phyloP scores from a whole-genome alignment of 2,888 invertebrate species.

The Ctena decussata region DNA sequence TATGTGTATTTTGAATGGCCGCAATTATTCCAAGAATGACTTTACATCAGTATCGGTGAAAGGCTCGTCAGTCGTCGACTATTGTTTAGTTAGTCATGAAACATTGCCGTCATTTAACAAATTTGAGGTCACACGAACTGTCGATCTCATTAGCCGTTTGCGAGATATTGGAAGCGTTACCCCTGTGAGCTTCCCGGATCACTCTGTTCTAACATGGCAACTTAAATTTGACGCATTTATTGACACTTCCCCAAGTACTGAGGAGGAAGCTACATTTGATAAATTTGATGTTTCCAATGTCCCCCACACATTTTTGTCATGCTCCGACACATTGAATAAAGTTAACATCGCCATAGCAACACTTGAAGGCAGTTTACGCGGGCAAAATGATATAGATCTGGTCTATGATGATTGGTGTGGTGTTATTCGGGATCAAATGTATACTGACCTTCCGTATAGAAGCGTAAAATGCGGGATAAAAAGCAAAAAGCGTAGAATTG shows the following conservation, averaged over 20 bases:
- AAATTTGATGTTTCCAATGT: slow-evolving; percentile 3
- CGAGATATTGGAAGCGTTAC: not conserved
- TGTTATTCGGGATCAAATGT: not conserved
- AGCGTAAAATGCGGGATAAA: not conserved
- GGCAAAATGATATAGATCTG: not conserved
- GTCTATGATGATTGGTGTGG: slow-evolving; percentile 12
- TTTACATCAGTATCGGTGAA: slow-evolving; percentile 6
- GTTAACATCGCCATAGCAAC: not conserved
- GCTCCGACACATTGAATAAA: not conserved
- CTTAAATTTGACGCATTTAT: not conserved
- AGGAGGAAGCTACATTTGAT: not conserved
- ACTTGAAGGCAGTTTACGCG: slow-evolving; percentile 4
- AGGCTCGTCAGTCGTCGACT: slow-evolving; percentile 13
- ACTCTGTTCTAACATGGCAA: not conserved
- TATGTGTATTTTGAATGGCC: slow-evolving; percentile 4
- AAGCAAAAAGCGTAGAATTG: not conserved
- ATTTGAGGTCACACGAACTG: not conserved
- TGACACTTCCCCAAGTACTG: not conserved
- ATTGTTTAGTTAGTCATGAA: slow-evolving; percentile 5
- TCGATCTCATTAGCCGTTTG: not conserved
- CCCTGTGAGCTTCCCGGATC: not conserved
- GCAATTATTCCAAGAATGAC: not conserved
- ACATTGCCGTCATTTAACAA: not conserved
- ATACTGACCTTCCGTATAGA: slow-evolving; percentile 2
- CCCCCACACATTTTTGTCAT: not conserved